These are phyloP conservation scores for Nezara viridula DNA, from an alignment of 2,888 invertebrate species.

Conservation along the genomic window DNA sequence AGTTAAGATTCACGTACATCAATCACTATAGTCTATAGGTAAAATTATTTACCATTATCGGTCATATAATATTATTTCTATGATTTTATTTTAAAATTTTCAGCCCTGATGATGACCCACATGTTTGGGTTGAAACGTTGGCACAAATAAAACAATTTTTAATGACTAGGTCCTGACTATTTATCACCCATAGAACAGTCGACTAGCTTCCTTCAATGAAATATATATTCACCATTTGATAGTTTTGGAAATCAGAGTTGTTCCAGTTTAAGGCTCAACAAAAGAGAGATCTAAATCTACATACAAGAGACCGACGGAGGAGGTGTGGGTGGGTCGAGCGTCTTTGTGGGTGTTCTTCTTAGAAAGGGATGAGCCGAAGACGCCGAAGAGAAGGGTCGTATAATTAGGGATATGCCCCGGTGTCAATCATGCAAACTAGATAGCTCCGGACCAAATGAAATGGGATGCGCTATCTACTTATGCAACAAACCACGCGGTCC, in stretches of 20 bases:
- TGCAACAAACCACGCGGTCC: background rate
- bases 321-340: background rate
- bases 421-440: constrained; percentile 44
- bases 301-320: background rate
- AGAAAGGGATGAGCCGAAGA: constrained; percentile 38
- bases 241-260: background rate
- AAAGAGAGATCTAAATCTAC: background rate
- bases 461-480: background rate
- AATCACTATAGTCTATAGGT: too few species aligned
- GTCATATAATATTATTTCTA: too few species aligned
- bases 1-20: too few species aligned
- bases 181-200: too few species aligned
- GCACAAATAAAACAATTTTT: too few species aligned
- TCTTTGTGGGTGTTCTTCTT: constrained; percentile 18
- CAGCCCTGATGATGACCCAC: too few species aligned
- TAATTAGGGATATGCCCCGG: constrained; percentile 36
- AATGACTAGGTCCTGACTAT: too few species aligned
- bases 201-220: too few species aligned
- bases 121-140: too few species aligned
- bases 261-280: background rate
- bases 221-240: background rate
- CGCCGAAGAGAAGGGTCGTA: constrained; percentile 3
- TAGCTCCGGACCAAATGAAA: background rate
- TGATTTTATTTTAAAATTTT: too few species aligned
- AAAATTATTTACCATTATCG: too few species aligned